Conservation (phyloP, 2,797 vertebrate species). For the Brachymystax lenok region DNA sequence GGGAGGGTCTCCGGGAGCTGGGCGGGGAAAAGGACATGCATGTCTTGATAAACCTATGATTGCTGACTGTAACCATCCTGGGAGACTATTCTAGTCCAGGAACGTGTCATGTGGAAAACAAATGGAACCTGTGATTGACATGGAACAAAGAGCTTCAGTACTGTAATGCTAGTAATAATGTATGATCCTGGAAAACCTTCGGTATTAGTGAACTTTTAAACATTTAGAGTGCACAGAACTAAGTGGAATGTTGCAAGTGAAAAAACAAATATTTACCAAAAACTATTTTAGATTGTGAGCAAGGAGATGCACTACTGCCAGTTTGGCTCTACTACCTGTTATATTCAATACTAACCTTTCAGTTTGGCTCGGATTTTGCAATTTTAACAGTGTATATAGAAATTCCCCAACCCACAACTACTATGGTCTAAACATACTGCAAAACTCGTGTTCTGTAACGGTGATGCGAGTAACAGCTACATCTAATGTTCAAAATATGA, state of each 20-base stretch:
- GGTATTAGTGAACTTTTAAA: neutral
- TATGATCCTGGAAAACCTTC: neutral
- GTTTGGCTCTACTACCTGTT: neutral
- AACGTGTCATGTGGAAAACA: neutral
- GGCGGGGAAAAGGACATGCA: neutral
- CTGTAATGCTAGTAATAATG: neutral
- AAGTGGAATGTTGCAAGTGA: neutral
- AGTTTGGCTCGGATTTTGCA: neutral
- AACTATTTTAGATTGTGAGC: neutral
- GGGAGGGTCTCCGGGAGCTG: neutral
- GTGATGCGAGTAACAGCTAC: constrained; percentile 1
- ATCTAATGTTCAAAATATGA: constrained; percentile 9
- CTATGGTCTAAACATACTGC: neutral
- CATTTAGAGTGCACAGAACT: neutral
- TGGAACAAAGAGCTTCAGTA: neutral
- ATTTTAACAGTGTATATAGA: neutral
- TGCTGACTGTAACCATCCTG: neutral
- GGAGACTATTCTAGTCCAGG: neutral
- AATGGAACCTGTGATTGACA: neutral
- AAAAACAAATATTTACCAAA: neutral
- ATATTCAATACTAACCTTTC: neutral
- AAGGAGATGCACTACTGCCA: neutral
- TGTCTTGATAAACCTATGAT: neutral
- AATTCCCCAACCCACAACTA: neutral
- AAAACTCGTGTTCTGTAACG: neutral